Percentiles rank a stretch among this genome's conserved stretches.
Evolutionary conservation across 2,797 vertebrate species (phyloP).

Genomic region (Protonibea diacanthus): DNA sequence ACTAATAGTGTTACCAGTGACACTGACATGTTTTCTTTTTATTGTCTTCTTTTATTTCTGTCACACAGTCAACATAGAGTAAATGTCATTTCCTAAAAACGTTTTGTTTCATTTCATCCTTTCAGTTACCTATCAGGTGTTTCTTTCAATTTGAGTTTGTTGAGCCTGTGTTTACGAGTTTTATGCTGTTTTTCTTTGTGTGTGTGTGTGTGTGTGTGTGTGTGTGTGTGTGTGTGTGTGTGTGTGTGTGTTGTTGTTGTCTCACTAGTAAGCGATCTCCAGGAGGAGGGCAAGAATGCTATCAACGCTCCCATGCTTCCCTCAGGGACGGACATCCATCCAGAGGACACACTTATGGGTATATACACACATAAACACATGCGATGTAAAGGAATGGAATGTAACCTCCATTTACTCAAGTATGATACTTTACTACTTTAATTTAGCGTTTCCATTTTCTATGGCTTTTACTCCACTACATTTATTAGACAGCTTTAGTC

Average conservation of each 20-base stretch:
- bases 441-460: not conserved
- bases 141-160: not conserved
- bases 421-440: not conserved
- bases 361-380: constrained; percentile 42
- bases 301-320: constrained; percentile 94
- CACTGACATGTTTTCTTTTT: not conserved
- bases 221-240: constrained; percentile 18
- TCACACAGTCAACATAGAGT: not conserved
- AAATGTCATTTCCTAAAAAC: not conserved
- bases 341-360: constrained; percentile 94
- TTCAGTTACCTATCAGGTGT: not conserved
- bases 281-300: constrained; percentile 96
- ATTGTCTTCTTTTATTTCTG: not conserved
- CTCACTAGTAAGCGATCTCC: constrained; percentile 93
- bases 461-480: not conserved
- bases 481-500: not conserved
- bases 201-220: constrained; percentile 3
- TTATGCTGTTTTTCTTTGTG: not conserved
- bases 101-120: not conserved
- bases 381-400: not conserved
- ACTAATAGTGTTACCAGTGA: constrained; percentile 3
- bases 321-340: constrained; percentile 86
- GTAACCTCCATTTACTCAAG: not conserved
- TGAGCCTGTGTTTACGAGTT: not conserved
- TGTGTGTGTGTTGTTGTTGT: constrained; percentile 39